Percentiles rank a stretch among this genome's conserved stretches.
Evolutionary conservation across 2,113 vertebrate genomes (phyloP).

Genomic region (Elephantulus edwardii): DNA sequence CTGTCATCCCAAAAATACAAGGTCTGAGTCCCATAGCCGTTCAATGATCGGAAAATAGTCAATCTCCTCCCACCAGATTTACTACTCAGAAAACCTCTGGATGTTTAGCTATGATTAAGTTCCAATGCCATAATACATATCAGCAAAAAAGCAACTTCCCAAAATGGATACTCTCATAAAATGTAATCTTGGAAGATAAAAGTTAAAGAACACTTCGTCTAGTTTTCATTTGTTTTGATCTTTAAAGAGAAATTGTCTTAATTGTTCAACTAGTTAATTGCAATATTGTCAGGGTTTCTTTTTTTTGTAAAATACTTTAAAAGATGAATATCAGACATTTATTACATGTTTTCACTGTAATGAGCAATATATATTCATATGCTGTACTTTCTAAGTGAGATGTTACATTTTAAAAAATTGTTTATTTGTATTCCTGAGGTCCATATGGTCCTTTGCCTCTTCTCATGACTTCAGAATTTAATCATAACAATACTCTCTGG

Average conservation of each 20-base stretch:
- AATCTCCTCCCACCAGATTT: too few species aligned
- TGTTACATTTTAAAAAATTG: too few species aligned
- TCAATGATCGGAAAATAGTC: too few species aligned
- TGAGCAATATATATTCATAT: neutral
- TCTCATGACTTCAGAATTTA: conserved; percentile 66
- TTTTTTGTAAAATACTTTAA: neutral
- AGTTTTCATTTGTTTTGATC: neutral
- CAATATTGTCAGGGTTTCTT: neutral
- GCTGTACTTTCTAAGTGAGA: neutral
- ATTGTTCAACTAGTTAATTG: conserved; percentile 25
- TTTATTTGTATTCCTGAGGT: conserved; percentile 41
- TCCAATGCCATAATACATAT: too few species aligned
- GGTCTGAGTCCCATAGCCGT: too few species aligned
- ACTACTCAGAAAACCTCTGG: too few species aligned
- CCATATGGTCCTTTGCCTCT: conserved; percentile 55
- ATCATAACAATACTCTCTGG: conserved; percentile 54
- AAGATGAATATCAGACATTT: conserved; percentile 5
- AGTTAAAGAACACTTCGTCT: neutral
- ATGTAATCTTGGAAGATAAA: neutral
- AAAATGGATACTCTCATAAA: neutral
- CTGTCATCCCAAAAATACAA: too few species aligned
- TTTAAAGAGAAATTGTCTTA: neutral
- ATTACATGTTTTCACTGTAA: neutral
- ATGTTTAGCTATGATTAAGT: too few species aligned
- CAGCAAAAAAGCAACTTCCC: too few species aligned